Evolutionary conservation across 2,888 invertebrate species (phyloP).

Genomic region (Lycaena phlaeas): DNA sequence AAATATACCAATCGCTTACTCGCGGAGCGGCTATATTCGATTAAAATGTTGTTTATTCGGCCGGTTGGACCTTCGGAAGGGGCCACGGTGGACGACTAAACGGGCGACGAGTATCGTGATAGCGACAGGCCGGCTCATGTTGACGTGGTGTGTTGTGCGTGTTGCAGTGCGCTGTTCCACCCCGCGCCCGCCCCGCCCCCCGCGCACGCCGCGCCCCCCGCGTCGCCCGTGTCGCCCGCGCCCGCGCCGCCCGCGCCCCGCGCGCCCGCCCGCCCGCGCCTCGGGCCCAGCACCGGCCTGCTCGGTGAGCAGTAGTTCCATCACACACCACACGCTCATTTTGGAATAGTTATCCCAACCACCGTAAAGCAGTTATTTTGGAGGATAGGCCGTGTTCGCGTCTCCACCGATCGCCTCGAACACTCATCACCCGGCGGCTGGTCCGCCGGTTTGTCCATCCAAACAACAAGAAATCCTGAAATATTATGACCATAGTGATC

Average conservation of each 20-base stretch:
- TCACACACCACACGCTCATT: not conserved
- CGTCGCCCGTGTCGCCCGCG: constrained; percentile 13
- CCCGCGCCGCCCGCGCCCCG: constrained; percentile 51
- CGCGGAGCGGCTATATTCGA: too few relatives aligned
- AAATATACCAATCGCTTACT: too few relatives aligned
- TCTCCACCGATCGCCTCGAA: too few relatives aligned
- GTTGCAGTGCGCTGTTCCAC: constrained; percentile 78
- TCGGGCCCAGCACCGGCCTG: constrained; percentile 65
- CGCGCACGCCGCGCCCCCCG: constrained; percentile 18
- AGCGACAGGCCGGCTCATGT: not conserved
- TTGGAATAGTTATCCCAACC: not conserved
- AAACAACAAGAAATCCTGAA: too few relatives aligned
- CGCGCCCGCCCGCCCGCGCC: constrained; percentile 29
- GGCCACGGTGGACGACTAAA: too few relatives aligned
- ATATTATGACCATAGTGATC: too few relatives aligned
- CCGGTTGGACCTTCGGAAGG: too few relatives aligned
- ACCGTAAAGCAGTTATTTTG: not conserved
- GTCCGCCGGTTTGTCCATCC: too few relatives aligned
- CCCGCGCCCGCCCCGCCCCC: constrained; percentile 24
- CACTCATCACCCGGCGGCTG: too few relatives aligned
- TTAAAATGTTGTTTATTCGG: too few relatives aligned
- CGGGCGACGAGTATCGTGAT: not conserved
- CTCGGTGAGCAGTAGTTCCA: constrained; percentile 49
- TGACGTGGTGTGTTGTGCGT: not conserved
- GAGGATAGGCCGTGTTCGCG: too few relatives aligned